Evolutionary conservation across 2,797 vertebrate species (phyloP).

Genomic region (Pogoniulus pusillus): DNA sequence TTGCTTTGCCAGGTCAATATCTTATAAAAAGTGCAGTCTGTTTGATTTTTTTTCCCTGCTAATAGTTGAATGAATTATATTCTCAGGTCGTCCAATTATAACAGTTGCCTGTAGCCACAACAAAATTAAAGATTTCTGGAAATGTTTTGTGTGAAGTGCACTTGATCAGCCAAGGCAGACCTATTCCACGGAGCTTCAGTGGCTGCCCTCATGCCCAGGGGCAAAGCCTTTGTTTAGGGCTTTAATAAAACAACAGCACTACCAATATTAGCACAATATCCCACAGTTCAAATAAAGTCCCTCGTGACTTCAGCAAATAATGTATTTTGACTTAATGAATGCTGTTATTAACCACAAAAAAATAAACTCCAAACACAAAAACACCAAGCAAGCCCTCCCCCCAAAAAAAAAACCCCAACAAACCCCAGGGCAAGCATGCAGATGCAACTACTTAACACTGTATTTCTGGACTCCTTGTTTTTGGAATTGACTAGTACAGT

Average conservation of each 20-base stretch:
- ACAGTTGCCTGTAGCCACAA: slow-evolving; percentile 66
- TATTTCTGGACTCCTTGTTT: neutral
- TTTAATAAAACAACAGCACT: slow-evolving; percentile 48
- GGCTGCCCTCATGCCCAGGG: slow-evolving; percentile 54
- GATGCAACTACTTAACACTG: neutral
- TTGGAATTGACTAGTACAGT: neutral
- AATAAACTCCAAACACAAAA: too few species aligned
- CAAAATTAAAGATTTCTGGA: slow-evolving; percentile 72
- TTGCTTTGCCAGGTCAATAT: slow-evolving; percentile 21
- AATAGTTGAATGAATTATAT: slow-evolving; percentile 67
- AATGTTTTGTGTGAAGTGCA: slow-evolving; percentile 61
- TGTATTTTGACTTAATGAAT: slow-evolving; percentile 7
- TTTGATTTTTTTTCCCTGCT: slow-evolving; percentile 11
- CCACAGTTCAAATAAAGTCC: slow-evolving; percentile 4
- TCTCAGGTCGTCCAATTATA: slow-evolving; percentile 75
- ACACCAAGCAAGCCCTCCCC: too few species aligned
- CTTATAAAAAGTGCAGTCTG: slow-evolving; percentile 1
- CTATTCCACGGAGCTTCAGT: slow-evolving; percentile 61
- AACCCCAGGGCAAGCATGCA: neutral
- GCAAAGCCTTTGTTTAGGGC: slow-evolving; percentile 54
- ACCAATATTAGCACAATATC: slow-evolving; percentile 31
- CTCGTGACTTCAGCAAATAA: neutral
- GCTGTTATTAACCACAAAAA: neutral
- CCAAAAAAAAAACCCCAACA: too few species aligned
- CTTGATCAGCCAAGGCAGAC: slow-evolving; percentile 64